phyloP scores from a whole-genome alignment of 2,113 vertebrate genomes.

The Notarius quadriscutis region DNA sequence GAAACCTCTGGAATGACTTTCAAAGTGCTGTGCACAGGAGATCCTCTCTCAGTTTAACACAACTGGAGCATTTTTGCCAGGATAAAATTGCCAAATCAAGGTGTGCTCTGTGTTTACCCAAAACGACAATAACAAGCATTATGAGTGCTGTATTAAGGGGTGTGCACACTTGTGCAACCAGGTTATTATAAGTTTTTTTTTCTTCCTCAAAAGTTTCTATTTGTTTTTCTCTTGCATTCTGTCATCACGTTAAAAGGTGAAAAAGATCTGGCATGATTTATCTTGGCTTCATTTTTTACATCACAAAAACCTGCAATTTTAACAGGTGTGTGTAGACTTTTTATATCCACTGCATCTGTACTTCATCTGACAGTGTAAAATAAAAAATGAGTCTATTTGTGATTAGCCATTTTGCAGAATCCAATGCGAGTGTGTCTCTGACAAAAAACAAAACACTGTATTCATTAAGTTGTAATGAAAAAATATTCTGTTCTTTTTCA shows the following conservation, averaged over 20 bases:
- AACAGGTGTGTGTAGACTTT: neutral
- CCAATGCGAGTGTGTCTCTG: neutral
- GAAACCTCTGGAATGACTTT: neutral
- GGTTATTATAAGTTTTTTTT: neutral
- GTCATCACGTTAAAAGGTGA: too few relatives aligned
- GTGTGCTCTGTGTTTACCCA: neutral
- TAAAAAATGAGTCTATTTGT: neutral
- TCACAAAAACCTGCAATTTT: neutral
- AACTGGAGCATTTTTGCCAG: neutral
- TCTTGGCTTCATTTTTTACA: too few relatives aligned
- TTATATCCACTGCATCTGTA: neutral
- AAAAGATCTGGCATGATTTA: neutral
- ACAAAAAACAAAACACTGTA: neutral
- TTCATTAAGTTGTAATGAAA: neutral
- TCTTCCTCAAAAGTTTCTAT: neutral
- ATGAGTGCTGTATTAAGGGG: too few relatives aligned
- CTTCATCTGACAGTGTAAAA: neutral
- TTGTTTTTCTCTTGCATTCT: neutral
- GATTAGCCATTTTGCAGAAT: neutral
- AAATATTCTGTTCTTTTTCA: neutral
- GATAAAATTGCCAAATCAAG: neutral
- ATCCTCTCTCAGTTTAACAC: neutral
- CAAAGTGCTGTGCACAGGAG: too few relatives aligned
- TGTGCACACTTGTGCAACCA: neutral
- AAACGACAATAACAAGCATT: too few relatives aligned